Evolutionary conservation across 2,113 vertebrate genomes (phyloP).

Genomic region (Phaethon lepturus): DNA sequence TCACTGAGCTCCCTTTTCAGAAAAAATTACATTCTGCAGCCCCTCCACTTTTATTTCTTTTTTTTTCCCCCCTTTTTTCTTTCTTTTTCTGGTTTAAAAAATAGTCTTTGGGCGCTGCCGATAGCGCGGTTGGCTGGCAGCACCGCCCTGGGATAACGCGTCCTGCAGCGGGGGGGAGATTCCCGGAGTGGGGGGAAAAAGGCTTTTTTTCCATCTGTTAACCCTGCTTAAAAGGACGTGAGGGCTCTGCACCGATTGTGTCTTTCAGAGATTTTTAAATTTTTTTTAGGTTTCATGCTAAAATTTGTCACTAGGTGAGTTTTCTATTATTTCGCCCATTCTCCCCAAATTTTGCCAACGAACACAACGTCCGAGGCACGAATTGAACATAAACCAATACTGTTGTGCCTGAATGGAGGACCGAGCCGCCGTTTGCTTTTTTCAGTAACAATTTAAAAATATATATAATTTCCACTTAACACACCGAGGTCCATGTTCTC

Average conservation of each 20-base stretch:
- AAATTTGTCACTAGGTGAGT: background rate
- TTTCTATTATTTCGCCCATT: background rate
- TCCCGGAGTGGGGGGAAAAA: background rate
- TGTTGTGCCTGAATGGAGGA: background rate
- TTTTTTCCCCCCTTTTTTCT: no score
- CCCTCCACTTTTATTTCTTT: background rate
- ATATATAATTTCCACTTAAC: background rate
- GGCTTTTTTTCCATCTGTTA: fast-evolving
- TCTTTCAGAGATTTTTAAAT: background rate
- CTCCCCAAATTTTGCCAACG: background rate
- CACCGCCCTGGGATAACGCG: background rate
- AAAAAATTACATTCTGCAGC: background rate
- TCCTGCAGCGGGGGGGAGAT: background rate
- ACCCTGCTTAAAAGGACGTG: background rate
- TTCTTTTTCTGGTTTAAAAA: background rate
- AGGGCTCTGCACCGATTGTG: background rate
- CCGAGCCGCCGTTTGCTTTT: background rate
- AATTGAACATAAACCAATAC: background rate
- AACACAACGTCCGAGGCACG: background rate
- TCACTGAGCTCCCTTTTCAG: background rate
- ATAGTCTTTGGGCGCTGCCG: background rate
- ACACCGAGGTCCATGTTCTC: background rate
- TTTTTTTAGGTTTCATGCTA: background rate
- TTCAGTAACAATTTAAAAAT: background rate
- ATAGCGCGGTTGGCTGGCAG: no score